Base-by-base conservation (phyloP, 30 jellyfish, hydroid and myxozoan genomes). In the Chrysaora quinquecirrha region DNA sequence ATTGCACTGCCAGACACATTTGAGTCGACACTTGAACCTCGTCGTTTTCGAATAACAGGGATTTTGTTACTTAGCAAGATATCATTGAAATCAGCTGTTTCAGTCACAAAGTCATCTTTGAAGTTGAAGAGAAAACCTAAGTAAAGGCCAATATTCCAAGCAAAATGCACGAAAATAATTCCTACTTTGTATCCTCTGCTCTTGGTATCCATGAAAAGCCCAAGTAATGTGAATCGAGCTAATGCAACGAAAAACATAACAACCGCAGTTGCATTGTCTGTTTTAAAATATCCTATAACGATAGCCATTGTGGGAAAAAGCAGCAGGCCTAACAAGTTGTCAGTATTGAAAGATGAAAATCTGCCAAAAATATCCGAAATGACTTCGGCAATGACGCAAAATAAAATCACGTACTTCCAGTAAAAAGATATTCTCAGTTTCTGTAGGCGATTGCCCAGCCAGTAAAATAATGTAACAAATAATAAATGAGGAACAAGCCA, bases 11-110 rank as follows among this genome's bases (percentile, higher is more conserved):
- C 82, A 46, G 90, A 74, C 22, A 61, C 76, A 0, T 79, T 63
- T 38, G 89, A 70, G 23, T 89, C 97, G 21, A 89, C 84, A 65
- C 97, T 89, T 10, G 97, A 89, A 21, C 95, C 97, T 58, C 97
- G 60, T 35, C 97, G 25, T 74, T 81, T 89, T 34, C 97, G 60
- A 34, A 89, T 89, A 28, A 89, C 86, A 0, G 97, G 97, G 46
- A 89, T 89, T 79, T 67, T 80, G 83, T 67, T 80, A 38, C 67
- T 34, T 21, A 80, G 72, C 30, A 66, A 71, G 33, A 28, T 52
- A 50, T 80, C 77, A 66, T 66, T 80, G 0, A 18, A 46, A 18
- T 80, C 90, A 0, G 90, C 29, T 10, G 83, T n/a, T 25, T 28
- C 73, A 25, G 68, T 16, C 3, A 52, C 27, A 3, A 52, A 52